phyloP scores from a whole-genome alignment of 1,140 invertebrate species.

The Aphis craccivora region DNA sequence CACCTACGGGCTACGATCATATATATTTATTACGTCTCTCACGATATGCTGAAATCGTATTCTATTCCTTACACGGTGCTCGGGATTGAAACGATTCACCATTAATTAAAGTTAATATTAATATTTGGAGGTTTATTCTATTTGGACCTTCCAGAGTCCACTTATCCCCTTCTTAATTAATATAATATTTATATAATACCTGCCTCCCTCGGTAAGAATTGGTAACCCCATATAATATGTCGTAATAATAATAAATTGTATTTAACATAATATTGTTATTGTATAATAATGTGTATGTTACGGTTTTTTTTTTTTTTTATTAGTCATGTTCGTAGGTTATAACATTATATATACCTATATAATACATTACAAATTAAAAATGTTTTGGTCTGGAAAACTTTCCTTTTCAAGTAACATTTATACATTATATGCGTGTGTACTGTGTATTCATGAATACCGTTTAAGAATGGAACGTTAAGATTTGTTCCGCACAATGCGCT shows the following conservation, averaged over 20 bases:
- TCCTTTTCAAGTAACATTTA: not conserved
- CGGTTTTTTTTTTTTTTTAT: not conserved
- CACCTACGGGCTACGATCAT: no score
- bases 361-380: not conserved
- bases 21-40: no score
- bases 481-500: not conserved
- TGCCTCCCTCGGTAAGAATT: not conserved
- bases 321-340: not conserved
- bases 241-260: constrained; percentile 2
- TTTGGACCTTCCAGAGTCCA: not conserved
- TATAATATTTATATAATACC: not conserved
- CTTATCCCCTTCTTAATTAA: not conserved
- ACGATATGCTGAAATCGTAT: no score
- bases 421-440: not conserved
- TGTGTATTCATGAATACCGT: not conserved
- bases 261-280: not conserved
- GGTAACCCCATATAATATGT: not conserved
- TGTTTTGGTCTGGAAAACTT: not conserved
- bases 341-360: not conserved
- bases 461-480: not conserved
- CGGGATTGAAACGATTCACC: not conserved
- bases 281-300: not conserved
- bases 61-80: no score
- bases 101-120: not conserved
- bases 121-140: not conserved